Conservation (phyloP, 2,888 invertebrate species). For the Eristalinus sepulchralis region DNA sequence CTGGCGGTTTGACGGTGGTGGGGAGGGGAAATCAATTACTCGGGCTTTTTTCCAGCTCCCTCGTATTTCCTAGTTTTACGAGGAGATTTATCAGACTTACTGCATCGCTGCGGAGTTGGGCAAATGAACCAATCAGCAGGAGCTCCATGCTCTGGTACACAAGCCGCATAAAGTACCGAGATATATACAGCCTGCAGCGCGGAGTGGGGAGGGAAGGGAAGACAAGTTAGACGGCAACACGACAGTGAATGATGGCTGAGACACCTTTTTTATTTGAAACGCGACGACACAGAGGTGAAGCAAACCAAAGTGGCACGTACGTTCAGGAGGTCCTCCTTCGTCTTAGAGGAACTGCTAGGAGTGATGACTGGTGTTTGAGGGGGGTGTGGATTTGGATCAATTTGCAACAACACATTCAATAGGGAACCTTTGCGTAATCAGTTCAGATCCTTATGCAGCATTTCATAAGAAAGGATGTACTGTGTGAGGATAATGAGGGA, state of each 20-base stretch:
- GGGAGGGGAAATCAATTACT: background rate
- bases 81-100: constrained; percentile 25
- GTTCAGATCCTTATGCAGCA: constrained; percentile 30
- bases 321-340: constrained; percentile 22
- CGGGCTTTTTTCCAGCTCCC: background rate
- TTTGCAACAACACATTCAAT: background rate
- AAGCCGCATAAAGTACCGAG: constrained; percentile 40
- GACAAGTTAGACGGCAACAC: background rate
- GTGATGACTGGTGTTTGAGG: too few species aligned
- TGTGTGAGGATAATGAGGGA: constrained; percentile 47
- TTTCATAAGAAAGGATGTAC: constrained; percentile 31
- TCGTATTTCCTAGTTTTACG: background rate
- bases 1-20: background rate
- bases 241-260: background rate
- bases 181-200: background rate
- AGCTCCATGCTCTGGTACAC: constrained; percentile 40
- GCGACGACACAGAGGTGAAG: constrained; percentile 44
- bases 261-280: constrained; percentile 50
- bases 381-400: constrained; percentile 1
- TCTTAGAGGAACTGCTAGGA: constrained; percentile 25
- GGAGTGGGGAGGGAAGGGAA: background rate
- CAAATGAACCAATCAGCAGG: constrained; percentile 41
- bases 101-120: constrained; percentile 49
- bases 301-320: constrained; percentile 32
- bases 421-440: background rate